Percentiles rank a stretch among this genome's conserved stretches.
Conservation (phyloP, 1,140 invertebrate genomes). For the Hyposmocoma kahamanoa region DNA sequence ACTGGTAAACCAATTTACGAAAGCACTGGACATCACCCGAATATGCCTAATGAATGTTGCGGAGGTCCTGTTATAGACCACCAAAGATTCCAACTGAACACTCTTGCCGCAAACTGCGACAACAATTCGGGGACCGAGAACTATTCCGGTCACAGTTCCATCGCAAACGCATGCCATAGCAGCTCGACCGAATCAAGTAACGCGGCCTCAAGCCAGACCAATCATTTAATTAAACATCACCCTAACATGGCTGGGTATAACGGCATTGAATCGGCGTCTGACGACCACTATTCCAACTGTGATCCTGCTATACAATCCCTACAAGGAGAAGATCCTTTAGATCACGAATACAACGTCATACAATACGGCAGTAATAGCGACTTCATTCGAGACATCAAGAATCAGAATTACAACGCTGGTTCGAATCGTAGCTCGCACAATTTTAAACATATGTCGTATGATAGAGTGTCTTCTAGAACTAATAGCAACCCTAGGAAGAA, state of each 20-base stretch:
- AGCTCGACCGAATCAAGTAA: constrained; percentile 72
- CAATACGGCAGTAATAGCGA: constrained; percentile 69
- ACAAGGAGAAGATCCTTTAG: constrained; percentile 65
- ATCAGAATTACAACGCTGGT: constrained; percentile 66
- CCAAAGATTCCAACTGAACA: constrained; percentile 62
- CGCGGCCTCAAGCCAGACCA: constrained; percentile 67
- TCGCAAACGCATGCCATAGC: constrained; percentile 70
- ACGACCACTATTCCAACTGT: constrained; percentile 72
- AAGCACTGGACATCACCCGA: constrained; percentile 69
- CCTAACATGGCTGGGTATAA: constrained; percentile 65
- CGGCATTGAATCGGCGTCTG: constrained; percentile 65
- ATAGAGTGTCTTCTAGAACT: constrained; percentile 64
- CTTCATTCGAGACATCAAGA: constrained; percentile 66
- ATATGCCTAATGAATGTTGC: constrained; percentile 69
- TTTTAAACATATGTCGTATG: constrained; percentile 72
- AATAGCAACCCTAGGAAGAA: constrained; percentile 71
- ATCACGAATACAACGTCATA: constrained; percentile 72
- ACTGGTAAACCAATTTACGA: constrained; percentile 86
- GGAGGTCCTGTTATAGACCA: constrained; percentile 48
- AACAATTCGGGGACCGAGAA: constrained; percentile 74
- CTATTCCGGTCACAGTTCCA: constrained; percentile 71
- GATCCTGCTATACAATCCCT: constrained; percentile 68
- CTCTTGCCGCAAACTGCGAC: constrained; percentile 65
- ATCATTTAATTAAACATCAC: constrained; percentile 71
- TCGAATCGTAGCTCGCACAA: constrained; percentile 69